Conservation (phyloP, 2,888 invertebrate species). For the Alcis repandata region DNA sequence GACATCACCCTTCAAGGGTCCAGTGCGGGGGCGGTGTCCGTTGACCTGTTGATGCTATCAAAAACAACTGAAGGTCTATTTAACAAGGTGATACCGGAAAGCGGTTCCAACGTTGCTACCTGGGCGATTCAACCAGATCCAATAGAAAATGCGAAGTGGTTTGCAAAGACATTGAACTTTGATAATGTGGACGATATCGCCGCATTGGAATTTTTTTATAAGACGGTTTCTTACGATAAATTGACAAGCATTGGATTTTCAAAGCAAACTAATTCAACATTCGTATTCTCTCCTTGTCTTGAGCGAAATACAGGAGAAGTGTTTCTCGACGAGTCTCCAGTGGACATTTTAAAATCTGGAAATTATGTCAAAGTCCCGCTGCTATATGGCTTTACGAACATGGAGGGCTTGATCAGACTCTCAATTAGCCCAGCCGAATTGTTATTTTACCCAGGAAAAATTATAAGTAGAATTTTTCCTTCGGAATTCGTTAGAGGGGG, state of each 20-base stretch:
- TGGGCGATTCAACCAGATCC: slow-evolving; percentile 10
- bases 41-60: slow-evolving; percentile 59
- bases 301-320: no score
- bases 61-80: slow-evolving; percentile 53
- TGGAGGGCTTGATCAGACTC: slow-evolving; percentile 53
- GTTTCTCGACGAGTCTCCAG: no score
- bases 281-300: slow-evolving; percentile 54
- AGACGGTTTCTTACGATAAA: slow-evolving; percentile 38
- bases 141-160: slow-evolving; percentile 11
- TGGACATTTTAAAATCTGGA: no score
- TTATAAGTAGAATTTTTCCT: no score
- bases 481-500: no score
- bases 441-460: no score
- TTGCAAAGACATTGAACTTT: slow-evolving; percentile 13
- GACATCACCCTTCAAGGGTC: slow-evolving; percentile 61
- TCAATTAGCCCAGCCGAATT: no score
- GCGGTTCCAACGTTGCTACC: slow-evolving; percentile 50
- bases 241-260: not conserved
- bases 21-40: slow-evolving; percentile 62
- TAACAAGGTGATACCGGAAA: no score
- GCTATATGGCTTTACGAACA: no score
- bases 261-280: slow-evolving; percentile 39
- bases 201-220: slow-evolving; percentile 48
- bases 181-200: slow-evolving; percentile 4
- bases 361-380: no score